Evolutionary conservation across 53 echinoderm and acorn worm genomes (phyloP).

Genomic region (Astropecten irregularis): DNA sequence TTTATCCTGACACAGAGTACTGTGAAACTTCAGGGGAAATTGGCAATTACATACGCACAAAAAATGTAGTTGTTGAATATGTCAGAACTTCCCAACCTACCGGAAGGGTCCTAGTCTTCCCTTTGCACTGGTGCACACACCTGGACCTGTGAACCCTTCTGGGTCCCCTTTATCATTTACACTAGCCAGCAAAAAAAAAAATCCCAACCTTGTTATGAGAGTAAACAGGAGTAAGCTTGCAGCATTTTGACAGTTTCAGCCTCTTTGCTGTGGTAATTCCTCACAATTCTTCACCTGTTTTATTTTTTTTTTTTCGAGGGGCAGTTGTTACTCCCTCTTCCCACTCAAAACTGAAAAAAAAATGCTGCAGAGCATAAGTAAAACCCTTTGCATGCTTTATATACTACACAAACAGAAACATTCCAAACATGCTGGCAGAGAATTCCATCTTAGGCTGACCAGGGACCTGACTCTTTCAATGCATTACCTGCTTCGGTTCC

Average conservation of each 20-base stretch:
- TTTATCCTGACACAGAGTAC: neutral
- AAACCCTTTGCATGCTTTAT: neutral
- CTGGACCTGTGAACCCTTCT: neutral
- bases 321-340: constrained; percentile 1
- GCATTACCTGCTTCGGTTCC: constrained; percentile 39
- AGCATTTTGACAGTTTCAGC: constrained; percentile 55
- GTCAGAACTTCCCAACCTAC: constrained; percentile 24
- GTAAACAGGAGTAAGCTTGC: constrained; percentile 25
- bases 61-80: neutral
- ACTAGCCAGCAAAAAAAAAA: constrained; percentile 3
- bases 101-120: neutral
- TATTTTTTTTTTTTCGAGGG: too few species aligned
- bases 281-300: constrained; percentile 48
- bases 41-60: neutral
- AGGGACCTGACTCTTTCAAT: constrained; percentile 13
- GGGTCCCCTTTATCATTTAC: neutral
- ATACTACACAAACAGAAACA: constrained; percentile 27
- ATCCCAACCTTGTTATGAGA: constrained; percentile 24
- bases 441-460: constrained; percentile 21
- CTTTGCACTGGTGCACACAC: neutral
- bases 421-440: constrained; percentile 44
- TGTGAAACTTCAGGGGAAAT: neutral
- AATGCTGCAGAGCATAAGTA: constrained; percentile 3
- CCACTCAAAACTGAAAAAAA: neutral
- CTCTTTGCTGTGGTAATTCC: constrained; percentile 28